Evolutionary conservation across 2,888 invertebrate species (phyloP).

Genomic region (Schrankia costaestrigalis): DNA sequence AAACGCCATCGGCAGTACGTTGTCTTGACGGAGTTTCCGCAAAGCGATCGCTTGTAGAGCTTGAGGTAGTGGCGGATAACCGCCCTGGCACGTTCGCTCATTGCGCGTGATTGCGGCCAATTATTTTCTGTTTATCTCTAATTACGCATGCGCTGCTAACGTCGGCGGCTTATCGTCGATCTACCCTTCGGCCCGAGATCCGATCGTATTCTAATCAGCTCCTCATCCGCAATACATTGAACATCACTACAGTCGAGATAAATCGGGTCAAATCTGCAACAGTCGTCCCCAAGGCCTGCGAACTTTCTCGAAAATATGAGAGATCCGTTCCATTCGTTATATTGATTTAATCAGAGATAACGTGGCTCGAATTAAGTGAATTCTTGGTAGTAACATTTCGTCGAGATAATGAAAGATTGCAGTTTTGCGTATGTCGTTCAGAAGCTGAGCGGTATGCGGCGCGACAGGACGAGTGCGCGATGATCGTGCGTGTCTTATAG

Average conservation of each 20-base stretch:
- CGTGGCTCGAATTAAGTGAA: conserved; percentile 41
- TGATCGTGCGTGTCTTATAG: conserved; percentile 54
- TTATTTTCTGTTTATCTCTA: conserved; percentile 81
- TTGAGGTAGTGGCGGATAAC: conserved; percentile 28
- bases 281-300: conserved; percentile 31
- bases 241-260: conserved; percentile 58
- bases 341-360: conserved; percentile 51
- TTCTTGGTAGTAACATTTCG: conserved; percentile 47
- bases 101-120: conserved; percentile 77
- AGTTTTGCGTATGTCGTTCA: conserved; percentile 36
- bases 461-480: conserved; percentile 42
- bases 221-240: conserved; percentile 64
- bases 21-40: conserved; percentile 40
- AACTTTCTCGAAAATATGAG: conserved; percentile 48
- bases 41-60: conserved; percentile 33
- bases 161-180: conserved; percentile 70
- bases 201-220: conserved; percentile 74
- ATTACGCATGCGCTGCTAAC: conserved; percentile 79
- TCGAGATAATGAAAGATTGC: conserved; percentile 45
- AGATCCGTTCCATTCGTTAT: conserved; percentile 50
- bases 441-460: conserved; percentile 18
- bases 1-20: conserved; percentile 22
- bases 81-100: conserved; percentile 62
- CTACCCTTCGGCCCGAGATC: conserved; percentile 77
- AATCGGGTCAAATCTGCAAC: conserved; percentile 43